Base-by-base conservation (phyloP, 2,113 vertebrate species). In the Anguilla japonica region DNA sequence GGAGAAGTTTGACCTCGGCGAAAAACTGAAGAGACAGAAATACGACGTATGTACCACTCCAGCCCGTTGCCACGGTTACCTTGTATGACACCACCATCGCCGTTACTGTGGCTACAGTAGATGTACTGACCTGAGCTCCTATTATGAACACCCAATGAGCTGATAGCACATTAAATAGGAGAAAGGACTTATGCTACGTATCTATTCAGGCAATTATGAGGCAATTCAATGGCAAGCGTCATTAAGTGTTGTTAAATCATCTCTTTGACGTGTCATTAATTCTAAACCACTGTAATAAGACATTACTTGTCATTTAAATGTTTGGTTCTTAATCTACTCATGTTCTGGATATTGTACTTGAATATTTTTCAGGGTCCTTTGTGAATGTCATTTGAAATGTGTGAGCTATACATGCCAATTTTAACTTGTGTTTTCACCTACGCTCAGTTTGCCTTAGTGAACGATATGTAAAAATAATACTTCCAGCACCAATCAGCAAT, bases 11-110 rank as follows among this genome's bases (percentile, higher is more conserved):
- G 98, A 99, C 87, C 94, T 99, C 63, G 93, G 96, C 83, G 98
- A 99, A 40, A 99, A 97, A 90, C 95, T 99, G 91, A 99, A 98
- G 94, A 93, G 95, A 84, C 98, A 99, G 95, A 99, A 99, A 92
- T 98, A 99, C 0, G 98, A 99, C 88, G 98, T 98, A 93, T 97
- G 96, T 91, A 26, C 22, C 29, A 16, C 15, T 2, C 83, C 41
- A n/a, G 40, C 83, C 63, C n/a, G n/a, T 41, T 14, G 6, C 29
- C 29, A 41, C 3, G 79, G 39, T 81, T 81, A 11, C 39, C 79
- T 80, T 9, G 16, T 20, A 34, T 9, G 1, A 34, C 11, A 34
- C 60, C 60, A 26, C 60, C 14, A 22, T 8, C 4, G 6, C 26
- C 2, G n/a, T 29, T 26, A 5, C 60, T 9, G 22, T 26, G 60